Percentiles rank a stretch among this genome's conserved stretches.
These are phyloP conservation scores for Nothocercus nigrocapillus DNA, from an alignment of 2,113 vertebrate genomes.

Conservation along the genomic window DNA sequence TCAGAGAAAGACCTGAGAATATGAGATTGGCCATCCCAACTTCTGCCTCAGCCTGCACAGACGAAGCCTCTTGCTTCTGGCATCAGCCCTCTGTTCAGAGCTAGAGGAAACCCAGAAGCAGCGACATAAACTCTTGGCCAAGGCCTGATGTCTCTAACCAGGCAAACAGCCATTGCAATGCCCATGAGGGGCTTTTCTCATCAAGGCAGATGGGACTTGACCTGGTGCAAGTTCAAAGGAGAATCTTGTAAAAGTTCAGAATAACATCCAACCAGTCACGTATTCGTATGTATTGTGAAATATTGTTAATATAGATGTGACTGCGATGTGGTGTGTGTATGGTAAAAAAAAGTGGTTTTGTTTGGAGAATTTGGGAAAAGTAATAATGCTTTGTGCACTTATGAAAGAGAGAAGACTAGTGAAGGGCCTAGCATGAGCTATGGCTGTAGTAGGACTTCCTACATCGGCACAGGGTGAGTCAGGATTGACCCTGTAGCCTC, in stretches of 20 bases:
- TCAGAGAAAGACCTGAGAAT: not conserved
- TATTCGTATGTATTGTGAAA: not conserved
- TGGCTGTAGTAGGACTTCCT: not conserved
- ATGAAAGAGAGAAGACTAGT: not conserved
- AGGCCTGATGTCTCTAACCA: not conserved
- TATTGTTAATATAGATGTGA: fast-evolving
- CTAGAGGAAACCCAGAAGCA: not conserved
- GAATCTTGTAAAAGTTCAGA: not conserved
- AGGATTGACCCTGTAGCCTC: not conserved
- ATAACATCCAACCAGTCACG: not conserved
- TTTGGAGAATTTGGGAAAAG: not conserved
- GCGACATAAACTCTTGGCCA: not conserved
- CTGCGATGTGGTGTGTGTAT: not conserved
- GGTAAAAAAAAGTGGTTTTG: not conserved
- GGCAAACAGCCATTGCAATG: not conserved
- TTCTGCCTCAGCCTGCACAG: not conserved
- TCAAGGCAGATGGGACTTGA: not conserved
- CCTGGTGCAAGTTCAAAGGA: not conserved
- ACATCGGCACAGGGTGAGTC: fast-evolving
- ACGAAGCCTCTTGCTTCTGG: not conserved
- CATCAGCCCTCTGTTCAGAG: not conserved
- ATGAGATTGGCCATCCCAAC: not conserved
- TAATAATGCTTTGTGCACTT: too few species aligned
- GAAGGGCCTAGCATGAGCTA: not conserved
- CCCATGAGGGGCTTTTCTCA: not conserved